phyloP scores from a whole-genome alignment of 2,113 vertebrate species.

The Seriola aureovittata region DNA sequence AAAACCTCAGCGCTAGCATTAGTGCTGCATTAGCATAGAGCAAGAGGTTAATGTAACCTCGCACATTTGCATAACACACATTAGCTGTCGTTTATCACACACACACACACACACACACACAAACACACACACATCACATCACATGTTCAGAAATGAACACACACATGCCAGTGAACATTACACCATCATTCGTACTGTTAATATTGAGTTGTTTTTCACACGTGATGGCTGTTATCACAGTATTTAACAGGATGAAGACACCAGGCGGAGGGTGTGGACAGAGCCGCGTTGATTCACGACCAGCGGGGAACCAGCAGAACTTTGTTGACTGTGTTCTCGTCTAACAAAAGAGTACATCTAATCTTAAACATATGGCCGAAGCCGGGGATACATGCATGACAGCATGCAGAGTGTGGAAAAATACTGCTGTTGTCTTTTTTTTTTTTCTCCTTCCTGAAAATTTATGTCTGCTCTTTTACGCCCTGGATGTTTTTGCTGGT shows the following conservation, averaged over 20 bases:
- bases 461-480: conserved; percentile 33
- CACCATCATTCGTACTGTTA: background rate
- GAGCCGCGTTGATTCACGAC: conserved; percentile 65
- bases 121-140: too few species aligned
- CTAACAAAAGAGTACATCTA: conserved; percentile 79
- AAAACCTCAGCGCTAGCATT: background rate
- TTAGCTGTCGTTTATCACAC: background rate
- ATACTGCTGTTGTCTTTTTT: conserved; percentile 54
- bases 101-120: too few species aligned
- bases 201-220: conserved; percentile 21
- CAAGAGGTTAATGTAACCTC: background rate
- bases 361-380: conserved; percentile 79
- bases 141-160: background rate
- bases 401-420: conserved; percentile 68
- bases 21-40: background rate
- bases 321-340: conserved; percentile 74
- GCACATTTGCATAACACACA: background rate
- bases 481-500: conserved; percentile 37
- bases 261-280: conserved; percentile 54
- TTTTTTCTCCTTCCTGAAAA: conserved; percentile 22
- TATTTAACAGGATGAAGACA: conserved; percentile 50
- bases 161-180: background rate
- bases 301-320: conserved; percentile 64
- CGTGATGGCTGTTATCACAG: conserved; percentile 18
- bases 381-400: conserved; percentile 65